Conservation (phyloP, 1,140 invertebrate genomes). For the Cheumatopsyche charites region DNA sequence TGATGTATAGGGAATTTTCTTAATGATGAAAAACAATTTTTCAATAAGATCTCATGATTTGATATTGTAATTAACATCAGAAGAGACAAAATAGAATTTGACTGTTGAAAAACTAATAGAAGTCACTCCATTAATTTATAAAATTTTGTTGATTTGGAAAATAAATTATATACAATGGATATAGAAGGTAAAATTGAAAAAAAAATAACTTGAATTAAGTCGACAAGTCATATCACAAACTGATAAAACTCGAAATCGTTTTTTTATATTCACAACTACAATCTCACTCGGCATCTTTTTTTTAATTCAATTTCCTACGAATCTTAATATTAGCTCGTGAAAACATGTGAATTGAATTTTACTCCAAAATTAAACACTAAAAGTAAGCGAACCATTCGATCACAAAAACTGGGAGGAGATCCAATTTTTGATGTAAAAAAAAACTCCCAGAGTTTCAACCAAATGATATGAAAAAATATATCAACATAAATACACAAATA, state of each 20-base stretch:
- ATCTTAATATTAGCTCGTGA: constrained; percentile 42
- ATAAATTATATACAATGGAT: constrained; percentile 36
- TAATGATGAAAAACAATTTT: constrained; percentile 8
- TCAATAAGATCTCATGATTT: neutral
- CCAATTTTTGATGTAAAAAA: constrained; percentile 30
- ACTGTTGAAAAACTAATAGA: neutral
- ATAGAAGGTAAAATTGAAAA: constrained; percentile 34
- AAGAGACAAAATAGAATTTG: constrained; percentile 36
- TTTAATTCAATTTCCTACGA: constrained; percentile 44
- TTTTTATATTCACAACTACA: constrained; percentile 28
- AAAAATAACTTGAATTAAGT: constrained; percentile 20
- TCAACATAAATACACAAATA: constrained; percentile 24
- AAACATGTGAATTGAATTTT: constrained; percentile 45
- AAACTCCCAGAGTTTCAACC: constrained; percentile 26
- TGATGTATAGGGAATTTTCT: neutral
- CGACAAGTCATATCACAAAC: constrained; percentile 20
- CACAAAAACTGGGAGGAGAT: constrained; percentile 41
- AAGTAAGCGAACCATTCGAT: neutral
- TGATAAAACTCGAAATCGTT: constrained; percentile 7
- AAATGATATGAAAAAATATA: constrained; percentile 23
- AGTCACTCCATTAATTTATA: neutral
- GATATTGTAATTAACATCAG: neutral
- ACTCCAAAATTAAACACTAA: constrained; percentile 38
- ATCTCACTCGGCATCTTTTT: constrained; percentile 46
- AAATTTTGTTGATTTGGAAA: neutral